A percentile compares a stretch with the other conserved stretches of the same genome.
These are phyloP conservation scores for Diarsia mendica DNA, from an alignment of 2,888 invertebrate species.

Conservation along the genomic window DNA sequence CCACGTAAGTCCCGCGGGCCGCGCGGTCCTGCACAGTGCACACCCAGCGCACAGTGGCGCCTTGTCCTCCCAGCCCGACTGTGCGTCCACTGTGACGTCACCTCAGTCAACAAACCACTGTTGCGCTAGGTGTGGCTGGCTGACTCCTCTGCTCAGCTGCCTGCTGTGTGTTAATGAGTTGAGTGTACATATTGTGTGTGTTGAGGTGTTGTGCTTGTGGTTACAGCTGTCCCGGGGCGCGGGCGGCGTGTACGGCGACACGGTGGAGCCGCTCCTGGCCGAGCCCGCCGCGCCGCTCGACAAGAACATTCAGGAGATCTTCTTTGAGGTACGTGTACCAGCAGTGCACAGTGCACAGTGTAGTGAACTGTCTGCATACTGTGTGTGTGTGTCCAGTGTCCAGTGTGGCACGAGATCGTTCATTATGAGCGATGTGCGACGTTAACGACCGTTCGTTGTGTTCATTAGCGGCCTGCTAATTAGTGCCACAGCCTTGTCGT, in stretches of 20 bases:
- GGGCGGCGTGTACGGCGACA: slow-evolving; percentile 72
- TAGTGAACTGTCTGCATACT: neutral
- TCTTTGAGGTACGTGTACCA: slow-evolving; percentile 74
- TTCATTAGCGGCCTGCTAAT: slow-evolving; percentile 59
- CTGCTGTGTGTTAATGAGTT: neutral
- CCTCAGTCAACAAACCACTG: slow-evolving; percentile 53
- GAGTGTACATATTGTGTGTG: neutral
- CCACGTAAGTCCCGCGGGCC: slow-evolving; percentile 80
- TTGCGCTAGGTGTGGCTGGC: slow-evolving; percentile 20
- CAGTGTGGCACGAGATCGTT: slow-evolving; percentile 16
- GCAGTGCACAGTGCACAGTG: neutral
- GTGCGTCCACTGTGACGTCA: slow-evolving; percentile 49
- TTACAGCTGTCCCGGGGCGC: slow-evolving; percentile 68
- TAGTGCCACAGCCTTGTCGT: slow-evolving; percentile 32
- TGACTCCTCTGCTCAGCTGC: neutral
- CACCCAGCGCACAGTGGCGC: neutral
- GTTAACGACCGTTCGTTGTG: slow-evolving; percentile 62
- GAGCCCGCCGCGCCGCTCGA: slow-evolving; percentile 44
- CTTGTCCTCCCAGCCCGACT: neutral
- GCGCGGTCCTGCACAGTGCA: too few relatives aligned
- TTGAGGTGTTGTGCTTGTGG: slow-evolving; percentile 21
- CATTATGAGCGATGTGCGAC: slow-evolving; percentile 56
- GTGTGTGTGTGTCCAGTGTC: neutral
- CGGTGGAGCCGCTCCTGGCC: slow-evolving; percentile 66
- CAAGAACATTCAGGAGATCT: slow-evolving; percentile 75